Percentiles rank a stretch among this genome's conserved stretches.
These are phyloP conservation scores for Poeciliopsis paucimaculata DNA, from an alignment of 2,797 vertebrate species.

Conservation along the genomic window DNA sequence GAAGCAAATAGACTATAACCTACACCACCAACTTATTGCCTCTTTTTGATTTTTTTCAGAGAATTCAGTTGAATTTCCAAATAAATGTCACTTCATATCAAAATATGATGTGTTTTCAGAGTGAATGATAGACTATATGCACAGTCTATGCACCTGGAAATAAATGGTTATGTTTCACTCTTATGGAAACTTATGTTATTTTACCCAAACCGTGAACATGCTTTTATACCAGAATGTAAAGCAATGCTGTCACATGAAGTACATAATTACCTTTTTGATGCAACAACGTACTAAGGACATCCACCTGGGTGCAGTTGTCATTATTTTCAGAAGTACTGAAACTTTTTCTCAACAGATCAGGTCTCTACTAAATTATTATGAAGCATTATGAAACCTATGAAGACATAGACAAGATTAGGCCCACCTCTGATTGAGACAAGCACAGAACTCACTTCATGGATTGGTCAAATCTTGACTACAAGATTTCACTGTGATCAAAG, in stretches of 20 bases:
- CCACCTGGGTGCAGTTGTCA: not conserved
- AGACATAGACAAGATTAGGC: not conserved
- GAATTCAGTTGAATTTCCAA: not conserved
- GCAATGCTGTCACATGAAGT: too few species aligned
- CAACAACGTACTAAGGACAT: too few species aligned
- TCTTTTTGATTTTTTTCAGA: not conserved
- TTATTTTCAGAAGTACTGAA: too few species aligned
- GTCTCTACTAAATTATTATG: not conserved
- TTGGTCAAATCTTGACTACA: too few species aligned
- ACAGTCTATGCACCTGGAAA: not conserved
- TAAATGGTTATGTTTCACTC: not conserved
- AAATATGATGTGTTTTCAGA: not conserved
- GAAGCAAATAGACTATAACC: not conserved
- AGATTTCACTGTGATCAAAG: too few species aligned
- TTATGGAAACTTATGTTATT: too few species aligned
- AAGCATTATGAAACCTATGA: not conserved
- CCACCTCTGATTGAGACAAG: not conserved
- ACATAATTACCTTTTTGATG: too few species aligned
- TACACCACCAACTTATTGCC: not conserved
- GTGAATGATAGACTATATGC: not conserved
- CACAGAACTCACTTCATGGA: not conserved
- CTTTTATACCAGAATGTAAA: too few species aligned
- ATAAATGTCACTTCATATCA: not conserved
- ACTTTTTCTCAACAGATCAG: too few species aligned
- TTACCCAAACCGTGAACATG: too few species aligned